phyloP scores from a whole-genome alignment of 2,888 invertebrate genomes.

The Limnephilus lunatus region DNA sequence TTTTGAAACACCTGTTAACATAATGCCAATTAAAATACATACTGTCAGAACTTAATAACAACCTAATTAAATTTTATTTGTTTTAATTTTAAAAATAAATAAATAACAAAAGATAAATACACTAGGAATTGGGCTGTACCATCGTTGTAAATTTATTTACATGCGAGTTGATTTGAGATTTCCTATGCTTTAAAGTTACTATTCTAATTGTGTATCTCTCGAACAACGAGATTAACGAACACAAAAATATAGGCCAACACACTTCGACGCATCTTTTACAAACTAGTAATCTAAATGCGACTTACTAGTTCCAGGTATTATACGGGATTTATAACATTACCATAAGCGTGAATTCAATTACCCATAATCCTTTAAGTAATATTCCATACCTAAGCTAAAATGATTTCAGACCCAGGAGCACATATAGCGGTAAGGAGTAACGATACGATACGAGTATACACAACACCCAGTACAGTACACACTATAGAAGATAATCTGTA shows the following conservation, averaged over 20 bases:
- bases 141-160: too few species aligned
- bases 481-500: slow-evolving; percentile 24
- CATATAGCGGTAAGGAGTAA: neutral
- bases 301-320: slow-evolving; percentile 3
- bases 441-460: neutral
- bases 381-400: slow-evolving; percentile 2
- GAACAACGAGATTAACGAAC: neutral
- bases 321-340: slow-evolving; percentile 21
- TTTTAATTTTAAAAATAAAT: too few species aligned
- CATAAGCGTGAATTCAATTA: slow-evolving; percentile 38
- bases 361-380: slow-evolving; percentile 36
- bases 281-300: neutral
- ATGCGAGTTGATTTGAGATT: too few species aligned
- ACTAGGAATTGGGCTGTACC: neutral
- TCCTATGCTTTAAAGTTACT: neutral
- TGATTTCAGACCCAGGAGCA: neutral
- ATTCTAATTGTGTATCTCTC: neutral
- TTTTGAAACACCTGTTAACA: too few species aligned
- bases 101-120: neutral
- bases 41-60: too few species aligned
- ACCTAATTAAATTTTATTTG: too few species aligned
- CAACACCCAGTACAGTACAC: neutral
- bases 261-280: neutral
- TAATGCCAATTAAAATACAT: too few species aligned
- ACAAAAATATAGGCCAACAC: neutral